Evolutionary conservation across 2,797 vertebrate genomes (phyloP), one percentile per base, ranked within the genome.

Genomic region (Chaetophractus vellerosus): DNA sequence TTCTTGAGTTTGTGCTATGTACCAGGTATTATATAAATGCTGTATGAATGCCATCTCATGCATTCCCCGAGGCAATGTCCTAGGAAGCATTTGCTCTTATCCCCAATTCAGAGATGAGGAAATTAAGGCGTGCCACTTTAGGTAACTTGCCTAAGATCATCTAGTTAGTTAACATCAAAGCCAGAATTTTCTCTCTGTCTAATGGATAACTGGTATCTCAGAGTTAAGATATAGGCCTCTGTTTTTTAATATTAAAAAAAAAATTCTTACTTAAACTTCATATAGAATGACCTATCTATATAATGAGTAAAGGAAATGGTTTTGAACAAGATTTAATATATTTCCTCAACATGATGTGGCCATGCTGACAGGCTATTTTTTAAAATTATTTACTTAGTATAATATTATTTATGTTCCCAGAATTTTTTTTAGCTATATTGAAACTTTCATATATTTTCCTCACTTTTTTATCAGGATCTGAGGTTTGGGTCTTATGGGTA

Each of bases 321-420:
- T 86, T n/a, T 10, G 2, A 90, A 71, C 16, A 75, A 95, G 12
- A 68, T 87, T 94, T 85, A 85, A 79, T 76, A 6, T 75, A 24
- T 81, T 72, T 7, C 24, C 12, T 83, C 63, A 59, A 64, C 4
- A 78, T 28, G 7, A 83, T n/a, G 9, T 66, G 10, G 1, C 15
- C 55, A 36, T 69, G 24, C 5, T 41, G 9, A 69, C 6, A 33
- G 31, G 45, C 9, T 45, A 45, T 48, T 63, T 84, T 80, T 74
- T 74, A n/a, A n/a, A n/a, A n/a, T n/a, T n/a, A n/a, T 55, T 7
- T 81, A 4, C 91, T 82, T 82, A 24, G 55, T 18, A n/a, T 75
- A 80, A 50, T 79, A 38, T 75, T 36, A 74, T 71, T 87, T 87
- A 52, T 0, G 71, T 90, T 71, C 31, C 6, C 6, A 61, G 1